Base-by-base conservation (phyloP, 2,888 invertebrate species). In the Phlogophora meticulosa region DNA sequence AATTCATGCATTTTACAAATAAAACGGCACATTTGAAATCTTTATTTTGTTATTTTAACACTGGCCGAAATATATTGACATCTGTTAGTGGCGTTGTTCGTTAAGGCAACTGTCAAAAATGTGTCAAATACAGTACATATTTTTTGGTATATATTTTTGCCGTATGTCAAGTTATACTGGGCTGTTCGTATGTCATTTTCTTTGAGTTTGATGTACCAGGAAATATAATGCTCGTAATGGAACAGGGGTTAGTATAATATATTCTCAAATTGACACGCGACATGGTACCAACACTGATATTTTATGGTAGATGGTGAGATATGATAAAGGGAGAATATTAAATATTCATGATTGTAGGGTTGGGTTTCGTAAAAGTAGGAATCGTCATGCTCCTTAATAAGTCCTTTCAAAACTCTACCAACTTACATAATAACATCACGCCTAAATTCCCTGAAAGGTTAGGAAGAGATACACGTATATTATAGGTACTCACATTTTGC, bases 1-100 rank as follows among this genome's bases (percentile, higher is more conserved):
- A 76, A 79, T 83, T 76, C 68, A 70, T 56, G 68, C 66, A 78
- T 72, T 76, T 81, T 63, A 57, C 52, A 53, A 64, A 66, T 65
- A 76, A 80, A 78, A 42, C 22, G 17, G 49, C 38, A 49, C 58
- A 36, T 72, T 79, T 65, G 34, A 56, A 53, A 56, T 11, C 43
- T 60, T 55, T 61, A 64, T 67, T 52, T 68, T 43, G 13, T 34
- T 42, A 45, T 40, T 71, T 57, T 32, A 13, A 22, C 0, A 13
- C 0, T 1, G 1, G 1, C 62, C 62, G 71, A 42, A 56, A 38
- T 66, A 24, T 28, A 17, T 46, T 48, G 62, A 45, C 40, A 58
- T 20, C 5, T 45, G 11, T 9, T 10, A 11, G 22, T 1, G n/a
- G 38, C 48, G 62, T 24, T 56, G 10, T 10, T 43, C 4, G 24